Base-by-base conservation (phyloP, 2,797 vertebrate species). In the Crax fasciolata region DNA sequence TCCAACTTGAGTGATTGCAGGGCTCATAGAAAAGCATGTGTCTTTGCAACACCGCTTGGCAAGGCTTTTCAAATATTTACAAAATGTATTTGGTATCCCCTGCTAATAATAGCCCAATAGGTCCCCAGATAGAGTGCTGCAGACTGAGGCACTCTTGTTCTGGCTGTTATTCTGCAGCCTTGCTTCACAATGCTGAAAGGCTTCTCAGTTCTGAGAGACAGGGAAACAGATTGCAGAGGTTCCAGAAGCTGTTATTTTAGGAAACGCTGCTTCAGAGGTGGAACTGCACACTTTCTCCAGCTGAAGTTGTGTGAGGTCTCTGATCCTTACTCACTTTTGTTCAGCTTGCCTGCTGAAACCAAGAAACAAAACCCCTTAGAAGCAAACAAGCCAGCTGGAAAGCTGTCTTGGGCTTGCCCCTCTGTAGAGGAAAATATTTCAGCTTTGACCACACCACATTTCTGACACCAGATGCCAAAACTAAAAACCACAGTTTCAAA, bases 71-170 rank as follows among this genome's bases (percentile, higher is more conserved):
- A 97, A 98, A 90, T 97, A 97, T 98, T 98, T 98, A 98, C 97
- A 92, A 97, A 98, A 97, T 97, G 93, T 95, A 92, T 97, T 97
- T 94, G 97, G 97, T 94, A 86, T 90, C 95, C 97, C 93, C 38
- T 67, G 97, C 97, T 98, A 98, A 98, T 97, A 98, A 98, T 98
- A 98, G 95, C 96, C 87, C 93, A 89, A 27, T 66, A 80, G 91
- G 96, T 97, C 97, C 93, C 94, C 93, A 92, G 97, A 97, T 85
- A 93, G 93, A 94, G 89, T 0, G 1, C 3, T 1, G 92, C 74
- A 96, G 88, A 97, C 97, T 97, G 96, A 98, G 91, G 89, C 82
- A 51, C 97, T 94, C 96, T 97, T 98, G 97, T 98, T 97, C 96
- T 95, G 78, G 62, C 67, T 97, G 43, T 96, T 95, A 17, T 95